phyloP scores from a whole-genome alignment of 2,888 invertebrate genomes.

The Agonopterix heracliana region DNA sequence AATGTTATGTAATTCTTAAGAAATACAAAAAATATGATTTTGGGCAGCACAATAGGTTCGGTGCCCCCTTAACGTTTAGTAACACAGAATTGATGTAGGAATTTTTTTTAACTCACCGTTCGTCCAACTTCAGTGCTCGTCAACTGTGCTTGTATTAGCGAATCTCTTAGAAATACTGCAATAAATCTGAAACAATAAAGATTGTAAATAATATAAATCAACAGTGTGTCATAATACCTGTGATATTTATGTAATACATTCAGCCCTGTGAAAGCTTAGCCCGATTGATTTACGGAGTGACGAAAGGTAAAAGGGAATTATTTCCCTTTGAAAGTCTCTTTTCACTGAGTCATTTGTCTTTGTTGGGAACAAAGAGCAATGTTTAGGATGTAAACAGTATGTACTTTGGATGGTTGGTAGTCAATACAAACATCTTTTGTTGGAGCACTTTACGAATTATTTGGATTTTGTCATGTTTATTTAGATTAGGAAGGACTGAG shows the following conservation, averaged over 20 bases:
- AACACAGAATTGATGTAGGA: no score
- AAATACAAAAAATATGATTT: no score
- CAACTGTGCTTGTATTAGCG: conserved; percentile 45
- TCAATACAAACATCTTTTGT: conserved; percentile 1
- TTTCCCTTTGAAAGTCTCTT: neutral
- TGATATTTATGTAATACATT: conserved; percentile 27
- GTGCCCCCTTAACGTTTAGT: no score
- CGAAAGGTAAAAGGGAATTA: conserved; percentile 1
- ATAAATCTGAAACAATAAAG: conserved; percentile 54
- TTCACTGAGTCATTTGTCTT: conserved; percentile 1
- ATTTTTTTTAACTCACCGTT: conserved; percentile 38
- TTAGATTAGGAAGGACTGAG: no score
- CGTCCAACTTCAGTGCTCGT: conserved; percentile 48
- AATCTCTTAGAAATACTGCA: conserved; percentile 37
- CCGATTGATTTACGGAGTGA: conserved; percentile 11
- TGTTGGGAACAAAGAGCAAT: conserved; percentile 15
- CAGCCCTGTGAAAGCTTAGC: conserved; percentile 15
- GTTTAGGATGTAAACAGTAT: neutral
- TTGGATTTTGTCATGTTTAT: conserved; percentile 10
- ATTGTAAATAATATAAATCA: conserved; percentile 8
- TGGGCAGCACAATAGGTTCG: no score
- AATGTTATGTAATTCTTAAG: no score
- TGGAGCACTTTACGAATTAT: neutral
- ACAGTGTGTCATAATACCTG: conserved; percentile 2
- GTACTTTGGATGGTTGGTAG: neutral